Evolutionary conservation across 2,113 vertebrate species (phyloP).

Genomic region (Gadus macrocephalus): DNA sequence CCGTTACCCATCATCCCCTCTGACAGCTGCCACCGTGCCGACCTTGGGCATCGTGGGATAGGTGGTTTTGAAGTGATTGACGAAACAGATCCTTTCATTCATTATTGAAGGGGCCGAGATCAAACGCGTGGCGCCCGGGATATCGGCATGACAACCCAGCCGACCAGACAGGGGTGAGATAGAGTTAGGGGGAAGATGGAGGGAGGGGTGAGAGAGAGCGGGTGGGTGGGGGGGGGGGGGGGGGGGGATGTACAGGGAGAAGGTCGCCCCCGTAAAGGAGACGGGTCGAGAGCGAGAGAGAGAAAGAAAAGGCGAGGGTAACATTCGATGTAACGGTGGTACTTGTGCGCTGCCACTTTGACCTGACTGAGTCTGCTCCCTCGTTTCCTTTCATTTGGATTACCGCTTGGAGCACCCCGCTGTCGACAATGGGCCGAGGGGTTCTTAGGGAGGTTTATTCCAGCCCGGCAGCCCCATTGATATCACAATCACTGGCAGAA

Average conservation of each 20-base stretch:
- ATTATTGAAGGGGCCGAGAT: conserved; percentile 67
- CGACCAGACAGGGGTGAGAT: conserved; percentile 40
- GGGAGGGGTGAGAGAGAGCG: not conserved
- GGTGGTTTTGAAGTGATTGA: conserved; percentile 63
- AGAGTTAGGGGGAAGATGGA: conserved; percentile 20
- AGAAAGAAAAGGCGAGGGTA: not conserved
- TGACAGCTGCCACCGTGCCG: conserved; percentile 60
- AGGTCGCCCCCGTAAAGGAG: not conserved
- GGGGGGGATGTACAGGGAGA: conserved; percentile 4
- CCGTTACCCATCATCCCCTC: conserved; percentile 41
- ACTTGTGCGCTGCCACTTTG: conserved; percentile 2
- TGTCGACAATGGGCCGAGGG: no score
- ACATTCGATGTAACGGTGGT: conserved; percentile 26
- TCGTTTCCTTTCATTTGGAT: not conserved
- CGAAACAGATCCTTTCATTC: conserved; percentile 67
- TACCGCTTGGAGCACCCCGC: not conserved
- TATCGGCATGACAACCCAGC: not conserved
- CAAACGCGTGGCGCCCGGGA: conserved; percentile 39
- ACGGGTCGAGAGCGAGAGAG: not conserved
- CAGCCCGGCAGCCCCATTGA: no score
- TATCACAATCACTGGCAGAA: no score
- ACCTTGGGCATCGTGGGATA: conserved; percentile 54
- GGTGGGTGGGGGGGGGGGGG: not conserved
- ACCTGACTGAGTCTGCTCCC: not conserved
- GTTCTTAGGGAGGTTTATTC: no score